phyloP scores from a whole-genome alignment of 1,140 invertebrate species.

The Solen grandis region DNA sequence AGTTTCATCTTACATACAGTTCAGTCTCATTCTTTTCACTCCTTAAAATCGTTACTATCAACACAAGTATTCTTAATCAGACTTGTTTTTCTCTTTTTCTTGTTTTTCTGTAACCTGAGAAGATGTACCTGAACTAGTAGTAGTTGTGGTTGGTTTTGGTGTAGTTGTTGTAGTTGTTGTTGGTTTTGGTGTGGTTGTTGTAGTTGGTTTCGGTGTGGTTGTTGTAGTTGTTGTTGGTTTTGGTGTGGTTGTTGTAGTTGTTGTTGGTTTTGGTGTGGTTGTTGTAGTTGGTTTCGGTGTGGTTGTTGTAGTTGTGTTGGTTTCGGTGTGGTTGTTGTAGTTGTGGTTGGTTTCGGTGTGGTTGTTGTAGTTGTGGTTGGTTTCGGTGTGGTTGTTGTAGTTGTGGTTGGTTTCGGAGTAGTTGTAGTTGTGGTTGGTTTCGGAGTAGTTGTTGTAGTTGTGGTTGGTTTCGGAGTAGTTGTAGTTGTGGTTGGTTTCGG shows the following conservation, averaged over 20 bases:
- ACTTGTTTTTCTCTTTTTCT: too few species aligned
- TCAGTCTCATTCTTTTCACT: too few species aligned
- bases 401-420: constrained; percentile 24
- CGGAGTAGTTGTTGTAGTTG: constrained; percentile 8
- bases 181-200: constrained; percentile 33
- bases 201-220: constrained; percentile 21
- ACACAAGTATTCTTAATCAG: too few species aligned
- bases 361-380: constrained; percentile 41
- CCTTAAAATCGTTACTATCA: too few species aligned
- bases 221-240: constrained; percentile 33
- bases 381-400: constrained; percentile 30
- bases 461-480: constrained; percentile 25
- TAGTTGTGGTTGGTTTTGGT: constrained; percentile 13
- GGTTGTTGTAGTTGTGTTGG: constrained; percentile 23
- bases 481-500: not conserved
- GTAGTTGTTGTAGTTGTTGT: constrained; percentile 36
- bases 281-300: constrained; percentile 8
- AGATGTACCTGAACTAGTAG: too few species aligned
- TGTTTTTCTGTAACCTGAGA: too few species aligned
- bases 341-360: constrained; percentile 12
- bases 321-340: constrained; percentile 22
- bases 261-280: constrained; percentile 32
- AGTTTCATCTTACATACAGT: too few species aligned
- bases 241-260: constrained; percentile 30
- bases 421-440: constrained; percentile 14